phyloP scores from a whole-genome alignment of 2,797 vertebrate genomes.

The Rhabdomys pumilio region DNA sequence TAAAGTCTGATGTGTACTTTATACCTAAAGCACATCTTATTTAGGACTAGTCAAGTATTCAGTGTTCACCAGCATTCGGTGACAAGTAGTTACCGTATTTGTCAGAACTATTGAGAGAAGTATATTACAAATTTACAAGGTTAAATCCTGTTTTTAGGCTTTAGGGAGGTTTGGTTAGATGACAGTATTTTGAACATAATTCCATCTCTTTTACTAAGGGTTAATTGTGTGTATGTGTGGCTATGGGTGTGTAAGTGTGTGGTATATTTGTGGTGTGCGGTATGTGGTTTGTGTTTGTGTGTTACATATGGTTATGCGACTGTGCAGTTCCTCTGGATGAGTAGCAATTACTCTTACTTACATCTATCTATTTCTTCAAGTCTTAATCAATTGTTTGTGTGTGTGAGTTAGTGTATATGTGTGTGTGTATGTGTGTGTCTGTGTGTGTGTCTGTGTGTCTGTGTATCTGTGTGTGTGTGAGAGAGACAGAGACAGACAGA shows the following conservation, averaged over 20 bases:
- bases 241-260: neutral
- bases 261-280: neutral
- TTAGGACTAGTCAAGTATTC: neutral
- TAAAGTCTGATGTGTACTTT: neutral
- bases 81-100: neutral
- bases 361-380: neutral
- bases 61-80: neutral
- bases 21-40: neutral
- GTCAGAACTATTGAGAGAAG: neutral
- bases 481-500: neutral
- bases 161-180: neutral
- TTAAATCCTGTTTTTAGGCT: too few relatives aligned
- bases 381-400: neutral
- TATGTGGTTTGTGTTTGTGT: neutral
- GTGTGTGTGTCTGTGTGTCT: too few relatives aligned
- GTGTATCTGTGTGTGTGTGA: too few relatives aligned
- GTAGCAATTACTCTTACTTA: neutral
- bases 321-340: neutral
- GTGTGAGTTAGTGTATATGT: too few relatives aligned
- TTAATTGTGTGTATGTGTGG: neutral
- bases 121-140: neutral
- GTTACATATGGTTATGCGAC: neutral
- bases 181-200: neutral
- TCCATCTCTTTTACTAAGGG: neutral
- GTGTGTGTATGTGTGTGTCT: too few relatives aligned